Percentiles rank a stretch among this genome's conserved stretches.
These are phyloP conservation scores for Nymphalis io DNA, from an alignment of 1,140 invertebrate species.

Conservation along the genomic window DNA sequence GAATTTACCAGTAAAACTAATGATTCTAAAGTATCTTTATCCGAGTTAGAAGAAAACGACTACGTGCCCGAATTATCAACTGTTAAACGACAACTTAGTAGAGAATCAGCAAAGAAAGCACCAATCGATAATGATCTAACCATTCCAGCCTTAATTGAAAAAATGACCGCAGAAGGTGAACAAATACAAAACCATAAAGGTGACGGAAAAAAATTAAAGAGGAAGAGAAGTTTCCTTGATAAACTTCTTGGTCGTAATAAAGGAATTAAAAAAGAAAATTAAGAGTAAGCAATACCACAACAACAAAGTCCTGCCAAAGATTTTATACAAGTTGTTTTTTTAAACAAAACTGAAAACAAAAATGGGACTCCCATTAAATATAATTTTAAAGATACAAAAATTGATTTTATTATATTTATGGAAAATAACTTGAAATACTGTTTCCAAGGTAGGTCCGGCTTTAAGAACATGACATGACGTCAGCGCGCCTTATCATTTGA, in stretches of 20 bases:
- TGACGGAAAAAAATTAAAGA: conserved; percentile 65
- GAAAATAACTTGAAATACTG: conserved; percentile 22
- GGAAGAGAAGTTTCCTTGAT: conserved; percentile 74
- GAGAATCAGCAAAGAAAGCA: conserved; percentile 53
- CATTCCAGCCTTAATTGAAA: conserved; percentile 71
- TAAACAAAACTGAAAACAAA: conserved; percentile 2
- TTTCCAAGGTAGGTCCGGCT: conserved; percentile 48
- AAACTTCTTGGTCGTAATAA: conserved; percentile 74
- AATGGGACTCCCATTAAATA: background rate
- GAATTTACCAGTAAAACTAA: conserved; percentile 38
- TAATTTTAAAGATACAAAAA: conserved; percentile 4
- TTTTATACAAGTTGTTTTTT: conserved; percentile 28
- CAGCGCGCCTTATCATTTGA: conserved; percentile 61
- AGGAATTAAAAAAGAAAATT: conserved; percentile 55
- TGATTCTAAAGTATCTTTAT: conserved; percentile 55
- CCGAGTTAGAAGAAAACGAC: conserved; percentile 69
- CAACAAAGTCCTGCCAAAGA: conserved; percentile 66
- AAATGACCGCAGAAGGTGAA: conserved; percentile 67
- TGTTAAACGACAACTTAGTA: conserved; percentile 60
- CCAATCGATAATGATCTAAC: conserved; percentile 59
- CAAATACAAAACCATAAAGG: conserved; percentile 56
- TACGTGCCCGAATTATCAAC: conserved; percentile 62
- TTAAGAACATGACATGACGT: conserved; percentile 52
- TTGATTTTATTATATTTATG: conserved; percentile 12
- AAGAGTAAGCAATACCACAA: conserved; percentile 12